These are phyloP conservation scores for Penaeus chinensis DNA, from an alignment of 1,140 invertebrate species.

Conservation along the genomic window DNA sequence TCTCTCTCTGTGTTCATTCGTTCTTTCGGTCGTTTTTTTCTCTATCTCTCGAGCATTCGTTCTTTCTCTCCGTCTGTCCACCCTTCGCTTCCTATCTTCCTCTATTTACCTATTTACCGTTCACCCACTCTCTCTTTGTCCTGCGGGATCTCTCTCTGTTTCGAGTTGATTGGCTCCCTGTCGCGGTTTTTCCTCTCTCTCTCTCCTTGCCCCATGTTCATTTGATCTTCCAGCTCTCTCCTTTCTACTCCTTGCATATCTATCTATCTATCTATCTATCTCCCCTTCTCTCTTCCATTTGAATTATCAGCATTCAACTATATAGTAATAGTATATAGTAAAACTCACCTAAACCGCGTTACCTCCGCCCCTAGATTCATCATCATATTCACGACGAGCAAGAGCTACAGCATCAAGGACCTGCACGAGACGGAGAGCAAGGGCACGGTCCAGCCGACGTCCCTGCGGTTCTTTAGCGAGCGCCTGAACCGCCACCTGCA, in stretches of 20 bases:
- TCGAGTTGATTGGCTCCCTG: neutral
- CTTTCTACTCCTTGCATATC: too few relatives aligned
- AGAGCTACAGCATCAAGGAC: slow-evolving; percentile 57
- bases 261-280: neutral
- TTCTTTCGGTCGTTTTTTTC: too few relatives aligned
- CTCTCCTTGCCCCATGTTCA: too few relatives aligned
- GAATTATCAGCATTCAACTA: neutral
- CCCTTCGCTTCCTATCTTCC: too few relatives aligned
- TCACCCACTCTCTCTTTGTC: neutral
- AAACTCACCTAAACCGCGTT: neutral
- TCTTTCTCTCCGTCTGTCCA: too few relatives aligned
- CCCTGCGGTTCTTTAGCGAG: slow-evolving; percentile 42
- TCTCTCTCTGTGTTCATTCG: neutral
- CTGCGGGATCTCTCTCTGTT: neutral
- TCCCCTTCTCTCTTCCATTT: neutral
- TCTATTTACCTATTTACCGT: too few relatives aligned
- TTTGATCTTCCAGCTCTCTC: too few relatives aligned
- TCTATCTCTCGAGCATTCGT: too few relatives aligned
- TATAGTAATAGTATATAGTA: too few relatives aligned
- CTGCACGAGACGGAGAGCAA: slow-evolving; percentile 18
- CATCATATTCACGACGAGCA: slow-evolving; percentile 49
- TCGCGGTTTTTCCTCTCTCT: too few relatives aligned
- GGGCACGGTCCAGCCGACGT: slow-evolving; percentile 29
- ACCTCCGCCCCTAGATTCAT: slow-evolving; percentile 44
- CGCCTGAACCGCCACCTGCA: neutral